Percentiles rank a stretch among this genome's conserved stretches.
phyloP scores from a whole-genome alignment of 1,140 invertebrate genomes.

The Steinernema feltiae region DNA sequence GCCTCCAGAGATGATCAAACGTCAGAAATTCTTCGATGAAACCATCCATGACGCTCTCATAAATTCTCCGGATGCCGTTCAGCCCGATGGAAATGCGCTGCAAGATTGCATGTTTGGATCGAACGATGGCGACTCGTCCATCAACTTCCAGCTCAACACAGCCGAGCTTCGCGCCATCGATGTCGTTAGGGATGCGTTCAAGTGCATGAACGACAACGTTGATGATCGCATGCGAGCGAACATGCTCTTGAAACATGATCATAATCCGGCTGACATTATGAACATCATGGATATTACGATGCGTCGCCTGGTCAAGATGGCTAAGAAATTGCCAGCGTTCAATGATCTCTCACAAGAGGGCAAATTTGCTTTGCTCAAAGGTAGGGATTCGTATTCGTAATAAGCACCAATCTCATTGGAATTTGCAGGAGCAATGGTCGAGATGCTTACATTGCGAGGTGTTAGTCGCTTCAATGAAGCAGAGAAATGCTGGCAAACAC shows the following conservation, averaged over 20 bases:
- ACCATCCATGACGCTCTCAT: slow-evolving; percentile 28
- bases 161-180: slow-evolving; percentile 41
- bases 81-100: not conserved
- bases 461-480: not conserved
- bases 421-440: too few species aligned
- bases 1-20: not conserved
- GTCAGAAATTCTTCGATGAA: slow-evolving; percentile 25
- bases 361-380: slow-evolving; percentile 62
- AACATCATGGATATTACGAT: slow-evolving; percentile 55
- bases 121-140: not conserved
- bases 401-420: too few species aligned
- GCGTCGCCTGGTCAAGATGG: slow-evolving; percentile 52
- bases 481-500: not conserved
- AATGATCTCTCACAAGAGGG: slow-evolving; percentile 45
- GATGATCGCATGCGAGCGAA: slow-evolving; percentile 15
- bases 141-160: slow-evolving; percentile 41
- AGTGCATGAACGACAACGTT: slow-evolving; percentile 40
- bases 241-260: slow-evolving; percentile 26
- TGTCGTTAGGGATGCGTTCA: slow-evolving; percentile 38
- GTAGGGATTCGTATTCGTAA: too few species aligned
- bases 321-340: slow-evolving; percentile 49
- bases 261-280: slow-evolving; percentile 48
- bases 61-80: not conserved
- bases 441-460: not conserved
- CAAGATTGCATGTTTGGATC: not conserved